Conservation (phyloP, 2,888 invertebrate species). For the Diabrotica balteata region DNA sequence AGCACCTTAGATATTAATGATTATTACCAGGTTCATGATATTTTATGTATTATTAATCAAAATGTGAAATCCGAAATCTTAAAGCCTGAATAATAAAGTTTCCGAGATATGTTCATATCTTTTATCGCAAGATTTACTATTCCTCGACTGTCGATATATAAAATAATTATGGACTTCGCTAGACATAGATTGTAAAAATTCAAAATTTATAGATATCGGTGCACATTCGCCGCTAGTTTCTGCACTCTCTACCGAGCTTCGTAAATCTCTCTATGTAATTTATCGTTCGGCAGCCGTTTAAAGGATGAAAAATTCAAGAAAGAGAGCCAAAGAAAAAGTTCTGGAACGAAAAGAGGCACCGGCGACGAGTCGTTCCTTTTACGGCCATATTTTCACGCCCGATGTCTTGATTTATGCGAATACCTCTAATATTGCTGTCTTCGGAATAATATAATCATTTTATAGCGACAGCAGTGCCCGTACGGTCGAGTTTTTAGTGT, state of each 20-base stretch:
- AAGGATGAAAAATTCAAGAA: constrained; percentile 31
- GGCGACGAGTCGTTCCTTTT: constrained; percentile 17
- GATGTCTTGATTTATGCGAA: constrained; percentile 27
- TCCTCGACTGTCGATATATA: constrained; percentile 4
- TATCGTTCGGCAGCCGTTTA: constrained; percentile 29
- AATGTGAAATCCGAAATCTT: too few relatives aligned
- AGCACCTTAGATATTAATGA: too few relatives aligned
- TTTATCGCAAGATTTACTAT: too few relatives aligned
- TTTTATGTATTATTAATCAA: too few relatives aligned
- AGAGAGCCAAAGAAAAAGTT: constrained; percentile 17
- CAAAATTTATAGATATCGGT: constrained; percentile 24
- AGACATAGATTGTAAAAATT: constrained; percentile 10
- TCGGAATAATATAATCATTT: constrained; percentile 21
- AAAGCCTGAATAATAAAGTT: too few relatives aligned
- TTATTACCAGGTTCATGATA: too few relatives aligned
- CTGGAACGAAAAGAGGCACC: constrained; percentile 4
- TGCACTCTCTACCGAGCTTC: constrained; percentile 3
- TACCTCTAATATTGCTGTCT: constrained; percentile 22
- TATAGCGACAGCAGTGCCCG: neutral
- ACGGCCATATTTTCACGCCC: constrained; percentile 21
- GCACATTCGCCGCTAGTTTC: constrained; percentile 23
- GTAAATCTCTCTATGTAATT: constrained; percentile 32
- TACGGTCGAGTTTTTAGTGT: too few relatives aligned
- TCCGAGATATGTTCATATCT: too few relatives aligned
- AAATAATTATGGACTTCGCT: constrained; percentile 6